Evolutionary conservation across 2,113 vertebrate species (phyloP).

Genomic region (Pseudopodoces humilis): DNA sequence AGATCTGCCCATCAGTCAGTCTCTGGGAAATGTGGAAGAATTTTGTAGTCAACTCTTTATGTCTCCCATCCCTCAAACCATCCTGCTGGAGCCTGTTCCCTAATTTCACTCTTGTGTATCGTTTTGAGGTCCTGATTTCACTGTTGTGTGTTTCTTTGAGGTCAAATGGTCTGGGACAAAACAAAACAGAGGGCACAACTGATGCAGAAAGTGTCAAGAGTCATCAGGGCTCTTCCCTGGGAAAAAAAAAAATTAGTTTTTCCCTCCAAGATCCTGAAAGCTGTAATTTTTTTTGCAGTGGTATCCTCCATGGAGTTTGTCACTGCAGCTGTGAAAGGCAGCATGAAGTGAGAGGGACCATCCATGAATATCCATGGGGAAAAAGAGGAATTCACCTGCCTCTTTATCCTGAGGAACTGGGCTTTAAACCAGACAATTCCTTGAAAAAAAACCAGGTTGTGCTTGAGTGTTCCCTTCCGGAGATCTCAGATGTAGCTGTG

Average conservation of each 20-base stretch:
- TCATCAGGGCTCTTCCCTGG: neutral
- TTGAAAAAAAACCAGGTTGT: neutral
- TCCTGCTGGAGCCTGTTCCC: neutral
- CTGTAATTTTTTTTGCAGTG: neutral
- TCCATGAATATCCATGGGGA: neutral
- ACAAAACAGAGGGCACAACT: neutral
- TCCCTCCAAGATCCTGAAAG: neutral
- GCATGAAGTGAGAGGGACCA: neutral
- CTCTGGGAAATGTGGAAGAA: neutral
- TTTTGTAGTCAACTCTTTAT: neutral
- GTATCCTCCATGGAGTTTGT: neutral
- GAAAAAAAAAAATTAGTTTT: neutral
- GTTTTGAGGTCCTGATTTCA: neutral
- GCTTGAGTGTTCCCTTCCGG: neutral
- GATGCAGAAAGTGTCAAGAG: neutral
- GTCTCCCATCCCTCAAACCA: neutral
- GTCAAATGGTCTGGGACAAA: neutral
- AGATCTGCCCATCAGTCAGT: neutral
- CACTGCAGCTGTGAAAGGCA: neutral
- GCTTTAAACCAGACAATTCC: neutral
- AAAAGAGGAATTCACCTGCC: neutral
- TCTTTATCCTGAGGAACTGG: neutral
- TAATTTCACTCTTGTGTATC: neutral
- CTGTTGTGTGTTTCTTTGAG: neutral
- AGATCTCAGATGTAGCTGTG: neutral